Base-by-base conservation (phyloP, 2,888 invertebrate species). In the Agrotis ipsilon region DNA sequence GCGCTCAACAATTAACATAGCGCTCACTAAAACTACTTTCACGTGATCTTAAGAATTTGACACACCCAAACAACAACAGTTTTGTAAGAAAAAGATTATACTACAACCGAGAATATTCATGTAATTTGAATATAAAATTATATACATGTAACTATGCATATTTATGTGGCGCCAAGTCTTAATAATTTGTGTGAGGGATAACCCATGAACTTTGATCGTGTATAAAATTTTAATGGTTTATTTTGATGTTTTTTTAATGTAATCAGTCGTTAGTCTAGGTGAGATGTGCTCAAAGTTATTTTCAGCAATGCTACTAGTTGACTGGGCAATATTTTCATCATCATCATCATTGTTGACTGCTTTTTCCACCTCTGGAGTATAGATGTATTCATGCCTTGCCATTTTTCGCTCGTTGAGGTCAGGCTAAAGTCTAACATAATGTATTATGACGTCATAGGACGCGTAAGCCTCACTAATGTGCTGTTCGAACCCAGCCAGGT, bases 1-100 rank as follows among this genome's bases (percentile, higher is more conserved):
- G 48, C 16, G 32, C 62, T 51, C 16, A 78, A 75, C 70, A 78
- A 75, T 78, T 75, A 70, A 70, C 70, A 78, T 78, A 75, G 52
- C 59, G 58, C n/a, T 58, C 58, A 65, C 64, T 27, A 77, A 52
- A 78, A 63, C 75, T 66, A 60, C 78, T 78, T 78, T 78, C 78
- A 78, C 78, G 52, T 66, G 59, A 74, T 62, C 58, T 52, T 24
- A 63, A 69, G 78, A 78, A 77, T 73, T 61, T 61, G 78, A 49
- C 78, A 70, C 78, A 66, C 78, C 78, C 66, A 77, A 59, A 68
- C 45, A 75, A 70, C 72, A 72, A 70, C 45, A 52, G 74, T 78
- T 78, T 78, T 70, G 78, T 78, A 78, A 78, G 57, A 74, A 70
- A 64, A 78, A 68, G 54, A 78, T 63, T 70, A 74, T 74, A 70